Evolutionary conservation across 2,113 vertebrate species (phyloP).

Genomic region (Peromyscus maniculatus): DNA sequence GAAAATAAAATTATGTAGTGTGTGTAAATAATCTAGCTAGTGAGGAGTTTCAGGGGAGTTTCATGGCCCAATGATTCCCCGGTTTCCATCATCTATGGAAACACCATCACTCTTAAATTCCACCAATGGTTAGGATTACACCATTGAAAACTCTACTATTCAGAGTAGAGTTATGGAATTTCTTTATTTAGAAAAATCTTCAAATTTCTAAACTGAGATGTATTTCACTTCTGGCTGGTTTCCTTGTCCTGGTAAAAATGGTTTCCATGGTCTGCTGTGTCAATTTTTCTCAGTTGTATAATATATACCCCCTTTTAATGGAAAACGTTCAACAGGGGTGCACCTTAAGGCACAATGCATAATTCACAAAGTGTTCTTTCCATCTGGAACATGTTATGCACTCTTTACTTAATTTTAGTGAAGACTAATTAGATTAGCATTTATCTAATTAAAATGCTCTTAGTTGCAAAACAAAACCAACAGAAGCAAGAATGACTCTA

Average conservation of each 20-base stretch:
- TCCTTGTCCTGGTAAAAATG: conserved; percentile 13
- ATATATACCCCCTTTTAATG: conserved; percentile 22
- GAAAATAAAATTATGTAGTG: conserved; percentile 25
- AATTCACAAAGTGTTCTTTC: neutral
- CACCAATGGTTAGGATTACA: neutral
- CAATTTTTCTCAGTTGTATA: conserved; percentile 41
- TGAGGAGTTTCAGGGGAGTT: neutral
- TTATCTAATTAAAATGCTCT: conserved; percentile 32
- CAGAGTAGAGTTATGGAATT: neutral
- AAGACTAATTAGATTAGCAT: conserved; percentile 24
- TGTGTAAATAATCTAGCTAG: neutral
- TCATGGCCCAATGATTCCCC: neutral
- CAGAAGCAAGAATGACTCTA: conserved; percentile 15
- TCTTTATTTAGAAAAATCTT: neutral
- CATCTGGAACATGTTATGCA: neutral
- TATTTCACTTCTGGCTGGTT: conserved; percentile 26
- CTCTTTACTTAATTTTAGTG: conserved; percentile 14
- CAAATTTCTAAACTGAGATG: neutral
- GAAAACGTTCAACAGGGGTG: neutral
- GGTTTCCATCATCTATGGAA: neutral
- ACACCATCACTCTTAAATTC: neutral
- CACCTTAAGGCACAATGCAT: neutral
- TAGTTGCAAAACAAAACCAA: neutral
- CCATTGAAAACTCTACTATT: neutral
- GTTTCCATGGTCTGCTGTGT: neutral